Percentiles rank a stretch among this genome's conserved stretches.
Evolutionary conservation across 2,888 invertebrate species (phyloP).

Genomic region (Pristionchus fissidentatus): DNA sequence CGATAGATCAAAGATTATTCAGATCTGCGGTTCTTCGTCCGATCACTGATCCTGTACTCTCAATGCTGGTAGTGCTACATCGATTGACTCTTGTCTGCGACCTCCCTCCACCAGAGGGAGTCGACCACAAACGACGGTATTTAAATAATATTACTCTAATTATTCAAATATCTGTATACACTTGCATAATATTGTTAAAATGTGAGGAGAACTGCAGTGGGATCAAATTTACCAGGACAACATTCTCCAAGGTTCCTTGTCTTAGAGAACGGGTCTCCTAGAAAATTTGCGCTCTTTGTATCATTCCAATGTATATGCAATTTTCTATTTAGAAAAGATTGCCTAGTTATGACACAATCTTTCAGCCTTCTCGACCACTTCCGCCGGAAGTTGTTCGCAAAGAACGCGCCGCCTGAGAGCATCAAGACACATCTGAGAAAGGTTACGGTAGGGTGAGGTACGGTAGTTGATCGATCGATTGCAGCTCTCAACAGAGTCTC

Average conservation of each 20-base stretch:
- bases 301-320: too few species aligned
- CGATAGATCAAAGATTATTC: neutral
- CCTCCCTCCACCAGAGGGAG: neutral
- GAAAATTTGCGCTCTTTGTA: too few species aligned
- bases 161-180: too few species aligned
- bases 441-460: slow-evolving; percentile 39
- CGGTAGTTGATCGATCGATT: neutral
- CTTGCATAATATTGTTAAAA: too few species aligned
- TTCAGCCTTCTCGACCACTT: slow-evolving; percentile 60
- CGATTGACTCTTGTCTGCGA: slow-evolving; percentile 52
- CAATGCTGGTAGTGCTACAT: slow-evolving; percentile 63
- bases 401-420: slow-evolving; percentile 53
- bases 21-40: slow-evolving; percentile 60
- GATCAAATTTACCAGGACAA: too few species aligned
- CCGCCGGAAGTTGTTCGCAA: slow-evolving; percentile 55
- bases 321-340: neutral
- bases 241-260: too few species aligned
- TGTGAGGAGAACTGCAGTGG: too few species aligned
- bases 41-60: slow-evolving; percentile 63
- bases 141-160: neutral
- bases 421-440: slow-evolving; percentile 66
- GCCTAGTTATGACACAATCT: too few species aligned
- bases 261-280: too few species aligned
- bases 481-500: slow-evolving; percentile 56
- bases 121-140: slow-evolving; percentile 41